Evolutionary conservation across 1,140 invertebrate species (phyloP).

Genomic region (Heliconius himera): DNA sequence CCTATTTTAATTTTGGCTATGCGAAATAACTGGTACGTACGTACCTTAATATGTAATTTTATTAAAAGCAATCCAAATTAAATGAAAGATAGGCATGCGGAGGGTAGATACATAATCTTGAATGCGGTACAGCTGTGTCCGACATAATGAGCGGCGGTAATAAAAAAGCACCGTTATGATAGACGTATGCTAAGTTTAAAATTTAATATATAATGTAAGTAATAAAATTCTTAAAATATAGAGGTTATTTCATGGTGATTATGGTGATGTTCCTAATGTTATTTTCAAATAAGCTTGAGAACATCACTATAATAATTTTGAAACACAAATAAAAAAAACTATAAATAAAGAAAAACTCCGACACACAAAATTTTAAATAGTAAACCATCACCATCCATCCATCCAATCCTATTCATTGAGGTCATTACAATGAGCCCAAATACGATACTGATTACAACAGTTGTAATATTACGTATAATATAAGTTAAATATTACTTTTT

Average conservation of each 20-base stretch:
- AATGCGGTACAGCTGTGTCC: constrained; percentile 33
- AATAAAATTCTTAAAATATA: background rate
- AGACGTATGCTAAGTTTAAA: background rate
- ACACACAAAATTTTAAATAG: rapidly evolving
- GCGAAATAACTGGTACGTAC: background rate
- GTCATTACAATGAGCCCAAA: no score
- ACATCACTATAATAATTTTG: no score
- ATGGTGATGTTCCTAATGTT: background rate
- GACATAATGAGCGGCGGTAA: constrained; percentile 34
- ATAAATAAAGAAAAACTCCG: no score
- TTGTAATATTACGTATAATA: background rate
- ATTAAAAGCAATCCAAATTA: constrained; percentile 39
- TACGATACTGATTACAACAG: no score
- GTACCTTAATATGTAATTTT: constrained; percentile 18
- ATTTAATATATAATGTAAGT: background rate
- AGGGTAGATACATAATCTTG: constrained; percentile 39
- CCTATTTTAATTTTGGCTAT: background rate
- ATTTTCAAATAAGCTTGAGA: no score
- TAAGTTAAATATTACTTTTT: no score
- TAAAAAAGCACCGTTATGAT: constrained; percentile 28
- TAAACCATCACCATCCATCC: no score
- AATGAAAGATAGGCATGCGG: constrained; percentile 33
- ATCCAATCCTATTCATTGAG: no score
- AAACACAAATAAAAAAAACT: no score
- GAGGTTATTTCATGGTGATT: background rate